Evolutionary conservation across 2,888 invertebrate species (phyloP), one percentile per base, ranked within the genome.

Genomic region (Acrobasis repandana): DNA sequence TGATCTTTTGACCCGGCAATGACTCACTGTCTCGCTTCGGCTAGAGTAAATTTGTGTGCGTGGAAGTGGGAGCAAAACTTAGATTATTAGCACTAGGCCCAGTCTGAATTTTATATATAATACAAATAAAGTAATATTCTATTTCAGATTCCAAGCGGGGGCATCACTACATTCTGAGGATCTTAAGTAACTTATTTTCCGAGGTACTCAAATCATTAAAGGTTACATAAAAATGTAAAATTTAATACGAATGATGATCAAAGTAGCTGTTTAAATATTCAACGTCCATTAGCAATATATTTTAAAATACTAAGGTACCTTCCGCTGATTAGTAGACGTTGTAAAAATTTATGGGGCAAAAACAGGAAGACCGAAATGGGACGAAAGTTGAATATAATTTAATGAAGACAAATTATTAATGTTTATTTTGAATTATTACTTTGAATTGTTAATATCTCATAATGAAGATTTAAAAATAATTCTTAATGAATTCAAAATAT

Each of bases 271-370:
- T 60, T 60, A 60, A 60, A 60, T 60, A 52, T 60, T 60, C 52
- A 47, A 52, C 59, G 52, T 46, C 60, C 60, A 60, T 60, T 60
- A 60, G 60, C 52, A 60, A 52, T 52, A 50, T 59, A 60, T 47
- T 60, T 60, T 46, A 60, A 60, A 60, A 58, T 58, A 49, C 58
- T 58, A 10, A 56, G 56, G 43, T 58, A 50, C 58, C 50, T 58
- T 58, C 58, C 49, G 58, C 15, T 58, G 58, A 58, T 58, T 58
- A 52, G 60, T 60, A 60, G 60, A 52, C 51, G 58, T 61, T 65
- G 46, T 61, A 43, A 57, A 59, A 52, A 61, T 62, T 60, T 51
- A 60, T 60, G 60, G 16, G 54, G 51, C 52, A 46, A 46, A 47
- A 60, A 49, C 49, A 49, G 58, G 49, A 58, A 49, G 49, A 49